phyloP scores from a whole-genome alignment of 2,113 vertebrate genomes.

The Paedocypris sp. region DNA sequence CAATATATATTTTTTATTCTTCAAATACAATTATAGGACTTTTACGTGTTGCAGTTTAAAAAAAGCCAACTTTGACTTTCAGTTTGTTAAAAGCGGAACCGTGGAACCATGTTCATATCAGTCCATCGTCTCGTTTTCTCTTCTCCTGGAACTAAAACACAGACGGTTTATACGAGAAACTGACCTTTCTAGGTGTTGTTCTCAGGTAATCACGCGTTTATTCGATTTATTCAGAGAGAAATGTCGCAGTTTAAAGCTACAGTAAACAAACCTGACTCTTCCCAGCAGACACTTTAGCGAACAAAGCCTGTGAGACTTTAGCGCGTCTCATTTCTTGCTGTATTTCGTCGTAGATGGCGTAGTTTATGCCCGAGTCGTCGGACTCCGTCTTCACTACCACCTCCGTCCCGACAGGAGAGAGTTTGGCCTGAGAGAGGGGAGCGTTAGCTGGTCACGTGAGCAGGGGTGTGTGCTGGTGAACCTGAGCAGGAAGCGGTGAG shows the following conservation, averaged over 20 bases:
- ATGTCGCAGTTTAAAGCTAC: too few species aligned
- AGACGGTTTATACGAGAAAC: too few species aligned
- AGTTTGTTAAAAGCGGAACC: too few species aligned
- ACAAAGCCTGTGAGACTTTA: constrained; percentile 97
- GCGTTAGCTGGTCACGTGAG: not conserved
- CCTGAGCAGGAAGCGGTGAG: constrained; percentile 83
- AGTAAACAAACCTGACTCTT: constrained; percentile 84
- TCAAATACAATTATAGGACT: too few species aligned
- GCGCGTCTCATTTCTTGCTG: constrained; percentile 99
- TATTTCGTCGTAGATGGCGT: constrained; percentile 96
- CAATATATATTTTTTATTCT: too few species aligned
- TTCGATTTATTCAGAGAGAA: not conserved
- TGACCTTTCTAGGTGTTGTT: too few species aligned
- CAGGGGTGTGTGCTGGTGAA: constrained; percentile 42
- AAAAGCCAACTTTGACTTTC: too few species aligned
- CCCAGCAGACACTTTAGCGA: constrained; percentile 98
- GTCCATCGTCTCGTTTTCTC: too few species aligned
- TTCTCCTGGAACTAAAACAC: too few species aligned
- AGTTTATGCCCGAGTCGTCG: constrained; percentile 80
- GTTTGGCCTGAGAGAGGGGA: constrained; percentile 70
- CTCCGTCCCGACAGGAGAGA: constrained; percentile 74
- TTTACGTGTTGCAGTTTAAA: too few species aligned
- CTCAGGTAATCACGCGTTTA: constrained; percentile 16
- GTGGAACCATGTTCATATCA: too few species aligned
- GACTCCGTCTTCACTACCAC: constrained; percentile 85